phyloP scores from a whole-genome alignment of 2,113 vertebrate species.

The Syngnathus floridae region DNA sequence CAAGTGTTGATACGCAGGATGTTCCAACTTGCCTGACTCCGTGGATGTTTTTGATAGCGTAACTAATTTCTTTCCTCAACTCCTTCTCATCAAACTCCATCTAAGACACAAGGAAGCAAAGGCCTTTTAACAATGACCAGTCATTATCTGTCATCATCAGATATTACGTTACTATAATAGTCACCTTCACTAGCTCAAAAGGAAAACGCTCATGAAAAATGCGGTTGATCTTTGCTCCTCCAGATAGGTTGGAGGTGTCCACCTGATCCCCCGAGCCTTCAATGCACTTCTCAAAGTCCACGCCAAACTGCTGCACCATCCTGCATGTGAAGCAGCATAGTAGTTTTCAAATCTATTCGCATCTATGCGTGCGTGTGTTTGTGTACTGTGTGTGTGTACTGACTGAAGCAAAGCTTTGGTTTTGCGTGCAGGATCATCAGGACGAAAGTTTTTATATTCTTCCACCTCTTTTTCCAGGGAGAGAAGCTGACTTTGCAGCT shows the following conservation, averaged over 20 bases:
- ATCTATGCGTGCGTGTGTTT: background rate
- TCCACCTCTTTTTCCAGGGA: slow-evolving; percentile 96
- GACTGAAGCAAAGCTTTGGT: slow-evolving; percentile 93
- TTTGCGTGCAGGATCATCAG: slow-evolving; percentile 87
- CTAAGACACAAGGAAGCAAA: slow-evolving; percentile 54
- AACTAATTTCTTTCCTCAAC: slow-evolving; percentile 89
- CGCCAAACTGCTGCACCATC: slow-evolving; percentile 95
- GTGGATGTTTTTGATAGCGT: slow-evolving; percentile 97
- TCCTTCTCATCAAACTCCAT: slow-evolving; percentile 99
- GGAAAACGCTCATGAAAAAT: slow-evolving; percentile 96
- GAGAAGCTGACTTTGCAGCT: slow-evolving; percentile 89
- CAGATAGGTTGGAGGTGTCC: slow-evolving; percentile 88
- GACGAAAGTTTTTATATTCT: slow-evolving; percentile 92
- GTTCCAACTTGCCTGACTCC: slow-evolving; percentile 86
- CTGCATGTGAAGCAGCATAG: slow-evolving; percentile 49
- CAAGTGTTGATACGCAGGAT: background rate
- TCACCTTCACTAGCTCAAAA: slow-evolving; percentile 92
- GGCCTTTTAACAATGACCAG: background rate
- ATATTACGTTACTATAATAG: background rate
- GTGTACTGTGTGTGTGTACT: slow-evolving; percentile 18
- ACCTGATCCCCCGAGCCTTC: slow-evolving; percentile 95
- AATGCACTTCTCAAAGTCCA: slow-evolving; percentile 96
- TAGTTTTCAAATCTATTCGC: background rate
- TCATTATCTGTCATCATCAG: background rate
- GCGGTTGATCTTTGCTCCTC: slow-evolving; percentile 91